Conservation (phyloP, 64 coral and sea anemone species). For the Astreopora myriophthalma region DNA sequence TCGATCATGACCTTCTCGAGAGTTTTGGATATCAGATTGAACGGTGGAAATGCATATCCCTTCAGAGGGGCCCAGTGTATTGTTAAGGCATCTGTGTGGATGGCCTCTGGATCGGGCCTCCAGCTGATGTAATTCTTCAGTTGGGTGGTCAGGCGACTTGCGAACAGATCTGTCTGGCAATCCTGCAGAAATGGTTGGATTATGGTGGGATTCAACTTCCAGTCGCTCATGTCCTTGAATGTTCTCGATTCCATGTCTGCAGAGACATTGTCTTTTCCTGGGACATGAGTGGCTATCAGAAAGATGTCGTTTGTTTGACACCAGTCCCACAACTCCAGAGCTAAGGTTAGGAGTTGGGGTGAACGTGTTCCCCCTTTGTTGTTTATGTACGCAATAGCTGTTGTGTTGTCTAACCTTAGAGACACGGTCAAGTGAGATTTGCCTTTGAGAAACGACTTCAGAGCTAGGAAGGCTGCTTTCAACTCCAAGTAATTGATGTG, state of each 20-base stretch:
- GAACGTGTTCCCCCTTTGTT: slow-evolving; percentile 40
- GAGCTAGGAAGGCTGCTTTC: not conserved
- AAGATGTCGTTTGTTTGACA: not conserved
- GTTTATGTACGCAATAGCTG: slow-evolving; percentile 59
- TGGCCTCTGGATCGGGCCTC: slow-evolving; percentile 28
- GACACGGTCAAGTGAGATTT: not conserved
- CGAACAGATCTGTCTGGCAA: slow-evolving; percentile 5
- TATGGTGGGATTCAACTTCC: not conserved
- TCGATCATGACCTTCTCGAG: slow-evolving; percentile 4
- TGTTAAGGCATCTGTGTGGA: slow-evolving; percentile 25
- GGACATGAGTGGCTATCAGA: slow-evolving; percentile 2
- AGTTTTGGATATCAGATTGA: not conserved
- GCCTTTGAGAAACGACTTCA: not conserved
- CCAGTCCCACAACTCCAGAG: slow-evolving; percentile 17
- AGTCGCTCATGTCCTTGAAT: not conserved
- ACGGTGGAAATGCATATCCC: not conserved
- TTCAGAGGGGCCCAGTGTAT: not conserved
- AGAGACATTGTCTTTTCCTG: not conserved
- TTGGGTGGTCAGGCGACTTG: slow-evolving; percentile 15
- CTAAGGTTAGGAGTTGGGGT: not conserved
- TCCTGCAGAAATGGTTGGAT: not conserved
- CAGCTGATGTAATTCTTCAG: slow-evolving; percentile 34
- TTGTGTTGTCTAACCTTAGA: slow-evolving; percentile 45
- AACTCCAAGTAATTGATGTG: slow-evolving; percentile 40
- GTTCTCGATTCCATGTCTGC: slow-evolving; percentile 5